Conservation (phyloP, 2,113 vertebrate species). For the Rutilus rutilus region DNA sequence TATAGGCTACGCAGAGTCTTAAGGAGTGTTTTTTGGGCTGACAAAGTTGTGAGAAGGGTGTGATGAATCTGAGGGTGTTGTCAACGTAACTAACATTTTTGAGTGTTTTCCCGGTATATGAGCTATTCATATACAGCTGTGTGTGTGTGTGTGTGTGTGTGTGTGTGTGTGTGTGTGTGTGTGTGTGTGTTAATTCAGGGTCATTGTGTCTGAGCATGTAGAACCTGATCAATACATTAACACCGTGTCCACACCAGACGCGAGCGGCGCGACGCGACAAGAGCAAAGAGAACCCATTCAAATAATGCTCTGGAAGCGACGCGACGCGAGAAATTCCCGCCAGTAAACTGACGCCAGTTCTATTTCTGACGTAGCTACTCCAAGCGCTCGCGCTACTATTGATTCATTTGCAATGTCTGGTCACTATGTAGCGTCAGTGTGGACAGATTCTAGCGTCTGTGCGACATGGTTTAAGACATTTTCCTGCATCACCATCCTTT, state of each 20-base stretch:
- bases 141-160: not conserved
- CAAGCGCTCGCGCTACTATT: too few species aligned
- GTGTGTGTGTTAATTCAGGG: not conserved
- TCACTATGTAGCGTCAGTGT: too few species aligned
- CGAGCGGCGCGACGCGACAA: too few species aligned
- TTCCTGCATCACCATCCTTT: not conserved
- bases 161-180: not conserved
- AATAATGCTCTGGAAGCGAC: too few species aligned
- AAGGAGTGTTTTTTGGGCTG: conserved; percentile 22
- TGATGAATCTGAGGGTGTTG: conserved; percentile 11
- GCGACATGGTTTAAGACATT: not conserved
- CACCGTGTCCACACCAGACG: too few species aligned
- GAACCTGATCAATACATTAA: not conserved
- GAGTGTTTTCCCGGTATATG: not conserved
- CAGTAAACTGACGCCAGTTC: too few species aligned
- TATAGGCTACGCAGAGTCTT: not conserved
- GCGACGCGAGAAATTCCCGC: too few species aligned
- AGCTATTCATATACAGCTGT: not conserved
- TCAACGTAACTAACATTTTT: not conserved
- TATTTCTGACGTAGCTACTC: too few species aligned
- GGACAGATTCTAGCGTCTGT: too few species aligned
- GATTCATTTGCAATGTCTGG: too few species aligned
- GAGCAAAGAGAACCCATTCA: too few species aligned
- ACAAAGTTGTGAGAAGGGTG: conserved; percentile 5
- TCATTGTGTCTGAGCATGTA: not conserved